Percentiles rank a stretch among this genome's conserved stretches.
Evolutionary conservation across 2,797 vertebrate species (phyloP).

Genomic region (Anguilla obscura): DNA sequence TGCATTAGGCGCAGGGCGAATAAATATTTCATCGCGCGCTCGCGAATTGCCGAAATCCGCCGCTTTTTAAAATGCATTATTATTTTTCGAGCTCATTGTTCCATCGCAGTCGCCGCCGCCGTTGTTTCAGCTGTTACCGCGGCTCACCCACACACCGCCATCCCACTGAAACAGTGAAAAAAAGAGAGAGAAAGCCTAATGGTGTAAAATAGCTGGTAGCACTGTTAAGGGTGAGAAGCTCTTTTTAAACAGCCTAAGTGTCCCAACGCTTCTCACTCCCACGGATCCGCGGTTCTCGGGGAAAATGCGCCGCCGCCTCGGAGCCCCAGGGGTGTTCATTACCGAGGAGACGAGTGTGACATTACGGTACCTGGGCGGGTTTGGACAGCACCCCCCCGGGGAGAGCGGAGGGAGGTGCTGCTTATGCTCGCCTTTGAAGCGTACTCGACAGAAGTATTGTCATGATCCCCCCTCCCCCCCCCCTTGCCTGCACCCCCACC

Average conservation of each 20-base stretch:
- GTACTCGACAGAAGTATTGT: slow-evolving; percentile 10
- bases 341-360: slow-evolving; percentile 60
- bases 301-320: neutral
- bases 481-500: too few species aligned
- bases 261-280: slow-evolving; percentile 6
- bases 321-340: slow-evolving; percentile 58
- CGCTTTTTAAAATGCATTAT: neutral
- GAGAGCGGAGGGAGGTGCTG: neutral
- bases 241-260: slow-evolving; percentile 13
- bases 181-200: neutral
- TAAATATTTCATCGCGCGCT: neutral
- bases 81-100: neutral
- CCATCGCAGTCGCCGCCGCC: neutral
- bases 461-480: neutral
- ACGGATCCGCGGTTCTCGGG: neutral
- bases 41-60: neutral
- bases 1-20: neutral
- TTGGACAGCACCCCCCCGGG: slow-evolving; percentile 51
- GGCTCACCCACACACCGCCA: neutral
- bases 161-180: neutral
- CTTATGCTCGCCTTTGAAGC: slow-evolving; percentile 13
- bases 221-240: slow-evolving; percentile 5
- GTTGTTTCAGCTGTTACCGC: neutral
- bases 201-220: neutral
- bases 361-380: slow-evolving; percentile 59